A percentile compares a stretch with the other conserved stretches of the same genome.
Evolutionary conservation across 1,140 invertebrate species (phyloP).

Genomic region (Cotesia chilonis): DNA sequence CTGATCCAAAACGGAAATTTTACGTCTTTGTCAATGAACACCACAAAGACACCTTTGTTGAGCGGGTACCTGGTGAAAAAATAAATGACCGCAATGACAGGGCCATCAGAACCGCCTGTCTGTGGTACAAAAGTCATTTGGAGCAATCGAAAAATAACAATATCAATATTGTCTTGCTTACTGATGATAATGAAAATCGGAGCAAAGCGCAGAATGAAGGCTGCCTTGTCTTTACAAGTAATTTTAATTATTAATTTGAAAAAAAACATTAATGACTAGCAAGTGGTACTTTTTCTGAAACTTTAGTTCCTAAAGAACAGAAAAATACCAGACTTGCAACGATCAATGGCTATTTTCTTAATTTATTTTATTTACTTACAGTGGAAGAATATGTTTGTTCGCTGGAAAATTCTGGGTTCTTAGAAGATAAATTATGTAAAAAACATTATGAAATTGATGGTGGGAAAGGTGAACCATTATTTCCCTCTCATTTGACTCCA

Average conservation of each 20-base stretch:
- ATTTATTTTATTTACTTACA: slow-evolving; percentile 43
- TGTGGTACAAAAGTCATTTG: slow-evolving; percentile 83
- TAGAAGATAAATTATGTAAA: slow-evolving; percentile 84
- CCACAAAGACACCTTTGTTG: slow-evolving; percentile 90
- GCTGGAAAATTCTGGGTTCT: slow-evolving; percentile 64
- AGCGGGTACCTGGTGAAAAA: slow-evolving; percentile 81
- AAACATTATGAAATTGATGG: slow-evolving; percentile 72
- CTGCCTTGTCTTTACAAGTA: slow-evolving; percentile 76
- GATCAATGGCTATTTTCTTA: slow-evolving; percentile 3
- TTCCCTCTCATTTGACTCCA: slow-evolving; percentile 85
- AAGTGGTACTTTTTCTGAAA: no score
- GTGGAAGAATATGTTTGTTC: slow-evolving; percentile 60
- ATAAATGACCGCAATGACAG: slow-evolving; percentile 93
- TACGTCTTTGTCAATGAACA: slow-evolving; percentile 96
- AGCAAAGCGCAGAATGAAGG: slow-evolving; percentile 75
- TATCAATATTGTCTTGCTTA: slow-evolving; percentile 81
- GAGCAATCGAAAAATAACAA: slow-evolving; percentile 56
- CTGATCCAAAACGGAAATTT: slow-evolving; percentile 82
- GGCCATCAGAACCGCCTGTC: slow-evolving; percentile 81
- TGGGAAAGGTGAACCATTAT: slow-evolving; percentile 74
- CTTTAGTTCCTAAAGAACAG: no score
- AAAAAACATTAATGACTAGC: neutral
- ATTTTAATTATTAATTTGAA: slow-evolving; percentile 40
- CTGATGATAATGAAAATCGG: slow-evolving; percentile 86
- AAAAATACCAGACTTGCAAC: no score